These are phyloP conservation scores for Dysidea cf. avara DNA, from an alignment of 37 sponge, comb jelly and placozoan species.

Conservation along the genomic window DNA sequence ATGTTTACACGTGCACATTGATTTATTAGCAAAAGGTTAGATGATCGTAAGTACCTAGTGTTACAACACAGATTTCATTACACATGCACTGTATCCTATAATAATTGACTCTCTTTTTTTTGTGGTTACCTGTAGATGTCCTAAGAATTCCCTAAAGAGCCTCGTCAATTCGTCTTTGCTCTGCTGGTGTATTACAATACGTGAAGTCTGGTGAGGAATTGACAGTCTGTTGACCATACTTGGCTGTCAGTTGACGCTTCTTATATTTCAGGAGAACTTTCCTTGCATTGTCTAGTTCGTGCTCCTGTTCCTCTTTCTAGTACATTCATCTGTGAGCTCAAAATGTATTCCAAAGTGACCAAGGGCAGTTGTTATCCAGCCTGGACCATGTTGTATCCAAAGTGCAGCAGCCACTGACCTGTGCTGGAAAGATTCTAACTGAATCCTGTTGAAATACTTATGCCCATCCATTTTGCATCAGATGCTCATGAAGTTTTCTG, in stretches of 20 bases:
- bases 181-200: slow-evolving; percentile 8
- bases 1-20: no score
- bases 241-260: background rate
- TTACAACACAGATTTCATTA: no score
- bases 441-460: slow-evolving; percentile 18
- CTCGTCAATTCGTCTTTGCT: background rate
- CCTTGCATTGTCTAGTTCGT: background rate
- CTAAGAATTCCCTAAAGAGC: slow-evolving; percentile 15
- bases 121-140: background rate
- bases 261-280: background rate
- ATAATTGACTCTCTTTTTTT: no score
- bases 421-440: slow-evolving; percentile 18
- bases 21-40: no score
- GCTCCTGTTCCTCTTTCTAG: background rate
- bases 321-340: background rate
- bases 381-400: slow-evolving; percentile 16
- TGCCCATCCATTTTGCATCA: slow-evolving; percentile 13
- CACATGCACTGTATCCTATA: no score
- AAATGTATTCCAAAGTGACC: background rate
- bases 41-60: no score
- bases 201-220: background rate
- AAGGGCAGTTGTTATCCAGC: background rate
- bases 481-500: slow-evolving; percentile 28
- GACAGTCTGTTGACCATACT: background rate
- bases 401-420: slow-evolving; percentile 30